phyloP scores from a whole-genome alignment of 2,797 vertebrate genomes.

The Sebastes aleutianus region DNA sequence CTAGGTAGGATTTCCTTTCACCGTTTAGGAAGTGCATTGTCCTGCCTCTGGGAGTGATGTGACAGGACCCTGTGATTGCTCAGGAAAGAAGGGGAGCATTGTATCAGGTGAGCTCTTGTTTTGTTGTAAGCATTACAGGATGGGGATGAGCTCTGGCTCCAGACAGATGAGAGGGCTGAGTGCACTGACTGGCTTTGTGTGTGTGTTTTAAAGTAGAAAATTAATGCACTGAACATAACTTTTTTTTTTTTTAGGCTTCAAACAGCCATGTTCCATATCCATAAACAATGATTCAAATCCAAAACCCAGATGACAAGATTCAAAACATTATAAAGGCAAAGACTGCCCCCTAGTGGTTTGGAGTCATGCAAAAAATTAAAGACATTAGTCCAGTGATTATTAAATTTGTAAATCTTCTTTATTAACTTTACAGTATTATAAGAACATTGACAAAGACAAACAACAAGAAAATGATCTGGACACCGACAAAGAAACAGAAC shows the following conservation, averaged over 20 bases:
- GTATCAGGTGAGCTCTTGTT: conserved; percentile 64
- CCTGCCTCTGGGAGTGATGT: conserved; percentile 73
- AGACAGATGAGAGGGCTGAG: conserved; percentile 25
- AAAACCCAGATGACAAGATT: neutral
- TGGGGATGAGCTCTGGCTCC: conserved; percentile 57
- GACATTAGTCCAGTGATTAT: neutral
- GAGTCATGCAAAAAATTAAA: neutral
- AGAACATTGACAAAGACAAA: conserved; percentile 57
- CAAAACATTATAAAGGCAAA: neutral
- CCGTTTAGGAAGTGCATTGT: conserved; percentile 79
- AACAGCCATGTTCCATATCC: neutral
- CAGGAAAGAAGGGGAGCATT: conserved; percentile 75
- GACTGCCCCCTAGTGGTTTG: conserved; percentile 59
- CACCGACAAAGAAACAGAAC: neutral
- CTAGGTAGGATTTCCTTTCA: conserved; percentile 79
- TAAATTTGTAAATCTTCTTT: conserved; percentile 41
- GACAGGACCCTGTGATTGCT: conserved; percentile 70
- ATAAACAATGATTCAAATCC: neutral
- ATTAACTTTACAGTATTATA: conserved; percentile 64
- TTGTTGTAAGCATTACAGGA: conserved; percentile 51
- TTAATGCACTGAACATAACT: neutral
- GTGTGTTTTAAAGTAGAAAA: conserved; percentile 6
- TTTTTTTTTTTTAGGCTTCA: neutral
- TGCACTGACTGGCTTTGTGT: neutral
- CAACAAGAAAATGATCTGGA: conserved; percentile 6